Percentiles rank a stretch among this genome's conserved stretches.
Conservation (phyloP, 2,888 invertebrate genomes). For the Eucriotettix oculatus region DNA sequence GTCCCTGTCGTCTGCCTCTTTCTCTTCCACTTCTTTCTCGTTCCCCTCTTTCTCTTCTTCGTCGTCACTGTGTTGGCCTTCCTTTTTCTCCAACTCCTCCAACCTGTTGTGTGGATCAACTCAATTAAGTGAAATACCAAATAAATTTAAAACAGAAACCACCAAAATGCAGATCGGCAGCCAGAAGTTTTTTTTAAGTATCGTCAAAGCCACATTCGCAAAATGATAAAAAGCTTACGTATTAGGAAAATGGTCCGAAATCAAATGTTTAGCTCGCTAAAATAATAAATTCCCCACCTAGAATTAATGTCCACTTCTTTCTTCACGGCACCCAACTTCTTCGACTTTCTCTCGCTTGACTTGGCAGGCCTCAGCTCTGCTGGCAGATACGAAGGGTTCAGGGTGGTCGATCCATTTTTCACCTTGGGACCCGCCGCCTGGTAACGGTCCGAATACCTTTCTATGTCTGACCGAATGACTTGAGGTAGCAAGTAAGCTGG, state of each 20-base stretch:
- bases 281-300: conserved; percentile 2
- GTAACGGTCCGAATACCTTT: conserved; percentile 28
- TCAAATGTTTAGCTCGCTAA: too few species aligned
- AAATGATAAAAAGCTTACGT: too few species aligned
- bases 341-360: too few species aligned
- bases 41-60: conserved; percentile 30
- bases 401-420: conserved; percentile 3
- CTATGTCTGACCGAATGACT: conserved; percentile 22
- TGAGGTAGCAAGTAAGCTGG: conserved; percentile 19
- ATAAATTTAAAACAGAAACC: neutral
- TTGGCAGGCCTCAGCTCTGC: conserved; percentile 15
- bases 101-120: conserved; percentile 23
- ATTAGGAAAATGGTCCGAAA: too few species aligned
- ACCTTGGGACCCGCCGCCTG: conserved; percentile 18
- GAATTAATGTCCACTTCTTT: conserved; percentile 9
- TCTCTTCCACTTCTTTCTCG: conserved; percentile 30
- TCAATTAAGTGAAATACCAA: too few species aligned
- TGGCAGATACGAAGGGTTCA: conserved; percentile 17
- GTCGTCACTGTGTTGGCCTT: conserved; percentile 24
- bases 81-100: conserved; percentile 49
- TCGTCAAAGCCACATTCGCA: too few species aligned
- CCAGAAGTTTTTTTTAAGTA: too few species aligned
- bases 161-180: too few species aligned
- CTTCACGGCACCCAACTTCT: conserved; percentile 9
- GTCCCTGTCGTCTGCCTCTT: conserved; percentile 34